Percentiles rank a stretch among this genome's conserved stretches.
Evolutionary conservation across 2,797 vertebrate genomes (phyloP).

Genomic region (Acridotheres tristis): DNA sequence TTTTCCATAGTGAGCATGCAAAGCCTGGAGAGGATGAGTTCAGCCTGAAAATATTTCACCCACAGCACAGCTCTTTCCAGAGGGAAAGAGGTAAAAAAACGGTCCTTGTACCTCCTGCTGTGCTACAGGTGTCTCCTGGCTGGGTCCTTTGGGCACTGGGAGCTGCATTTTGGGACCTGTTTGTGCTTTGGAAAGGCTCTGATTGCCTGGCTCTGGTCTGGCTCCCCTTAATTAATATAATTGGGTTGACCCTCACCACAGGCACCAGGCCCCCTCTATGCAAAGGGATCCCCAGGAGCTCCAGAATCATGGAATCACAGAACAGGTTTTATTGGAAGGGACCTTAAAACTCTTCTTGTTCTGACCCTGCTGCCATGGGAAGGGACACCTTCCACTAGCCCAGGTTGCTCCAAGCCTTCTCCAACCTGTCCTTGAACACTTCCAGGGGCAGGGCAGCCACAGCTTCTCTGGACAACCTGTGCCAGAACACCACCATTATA

Average conservation of each 20-base stretch:
- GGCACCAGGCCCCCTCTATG: accelerated
- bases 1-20: accelerated
- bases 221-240: accelerated
- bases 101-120: not conserved
- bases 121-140: not conserved
- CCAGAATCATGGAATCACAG: not conserved
- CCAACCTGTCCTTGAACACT: not conserved
- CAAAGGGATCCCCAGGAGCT: not conserved
- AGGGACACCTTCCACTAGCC: not conserved
- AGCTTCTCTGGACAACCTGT: accelerated
- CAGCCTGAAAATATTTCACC: not conserved
- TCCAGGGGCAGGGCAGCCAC: not conserved
- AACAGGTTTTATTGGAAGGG: not conserved
- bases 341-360: not conserved
- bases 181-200: accelerated
- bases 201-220: not conserved
- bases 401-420: accelerated
- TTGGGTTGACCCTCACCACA: accelerated
- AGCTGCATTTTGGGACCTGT: not conserved
- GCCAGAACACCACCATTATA: not conserved
- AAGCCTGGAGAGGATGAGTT: not conserved
- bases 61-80: not conserved
- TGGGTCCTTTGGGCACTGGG: not conserved
- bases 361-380: accelerated
- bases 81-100: not conserved